Evolutionary conservation across 2,797 vertebrate genomes (phyloP), one percentile per base, ranked within the genome.

Genomic region (Thalassophryne amazonica): DNA sequence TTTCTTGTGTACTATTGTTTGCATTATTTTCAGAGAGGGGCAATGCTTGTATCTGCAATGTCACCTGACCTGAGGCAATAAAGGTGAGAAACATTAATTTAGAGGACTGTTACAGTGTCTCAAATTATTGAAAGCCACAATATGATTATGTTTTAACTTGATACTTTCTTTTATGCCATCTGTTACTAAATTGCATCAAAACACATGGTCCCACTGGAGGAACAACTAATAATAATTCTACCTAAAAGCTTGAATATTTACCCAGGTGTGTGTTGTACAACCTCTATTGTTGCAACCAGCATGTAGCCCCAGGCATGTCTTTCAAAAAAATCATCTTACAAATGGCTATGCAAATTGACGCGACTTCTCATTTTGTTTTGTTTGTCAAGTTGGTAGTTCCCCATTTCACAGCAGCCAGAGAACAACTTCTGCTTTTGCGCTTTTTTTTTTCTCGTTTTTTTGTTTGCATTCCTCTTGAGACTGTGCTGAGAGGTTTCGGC

Each of bases 361-460:
- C 2, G 5, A 81, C 85, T 86, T 85, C 85, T 80, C 58, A 2
- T 85, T 83, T 82, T 80, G 51, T 69, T 63, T 76, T 85, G 73
- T 81, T 74, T 80, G 22, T 39, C n/a, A 48, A 63, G 37, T 35
- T 46, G 40, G 51, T 21, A 60, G 80, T 79, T 83, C 76, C 82
- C 69, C 45, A 60, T 65, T 80, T 78, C 34, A 60, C 1, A 1
- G 28, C 22, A 13, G 27, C 57, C 33, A 22, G 31, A 31, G 33
- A 23, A 32, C 57, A 60, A 78, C 83, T 84, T 86, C 84, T 85
- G 73, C 84, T 85, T 86, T 85, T 81, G 15, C 35, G 0, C 5
- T 52, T 29, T 57, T 59, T 34, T 49, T 73, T 73, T 63, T 60
- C 30, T 57, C 4, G 47, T 56, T 45, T 19, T 38, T 62, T 69